Evolutionary conservation across 1,140 invertebrate species (phyloP), one percentile per base, ranked within the genome.

Genomic region (Macrosteles quadrilineatus): DNA sequence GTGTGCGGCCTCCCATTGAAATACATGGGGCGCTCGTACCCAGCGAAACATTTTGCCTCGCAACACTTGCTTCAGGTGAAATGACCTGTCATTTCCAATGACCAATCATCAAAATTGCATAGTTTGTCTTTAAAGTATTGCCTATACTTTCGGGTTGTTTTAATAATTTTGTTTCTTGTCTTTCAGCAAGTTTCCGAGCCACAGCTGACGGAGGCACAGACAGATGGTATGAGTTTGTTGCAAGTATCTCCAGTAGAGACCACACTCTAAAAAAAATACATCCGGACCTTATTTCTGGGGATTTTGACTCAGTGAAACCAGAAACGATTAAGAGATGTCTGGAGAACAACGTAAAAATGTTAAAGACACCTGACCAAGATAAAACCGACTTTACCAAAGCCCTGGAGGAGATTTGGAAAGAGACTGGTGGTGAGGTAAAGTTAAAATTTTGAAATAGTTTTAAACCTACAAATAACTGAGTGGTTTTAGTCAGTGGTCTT

Each of bases 311-410:
- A 50, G 21, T 50, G 4, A 50, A 50, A 50, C 47, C 47, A 11
- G 47, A 50, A 19, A 50, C 47, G 4, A 4, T 50, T 50, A 3
- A 17, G n/a, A 50, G n/a, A 21, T 50, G 47, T n/a, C 4, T 9
- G 21, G n/a, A 50, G n/a, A 50, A 50, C 21, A 21, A n/a, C n/a
- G 47, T 50, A 17, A 50, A 17, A 4, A 21, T 50, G 3, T 9
- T 50, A 6, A 17, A 17, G 4, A 50, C 47, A 9, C 47, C 47
- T 9, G 47, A 50, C 21, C 47, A 50, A 21, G 47, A 50, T n/a
- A 50, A 50, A 50, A 50, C 47, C n/a, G 47, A 50, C n/a, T 50
- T 50, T 21, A 11, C 47, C n/a, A 50, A 50, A 50, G 47, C 47
- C 47, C n/a, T 50, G 47, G 47, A 50, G n/a, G 47, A 50, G 47